Conservation (phyloP, 2,888 invertebrate genomes). For the Salpingus planirostris region DNA sequence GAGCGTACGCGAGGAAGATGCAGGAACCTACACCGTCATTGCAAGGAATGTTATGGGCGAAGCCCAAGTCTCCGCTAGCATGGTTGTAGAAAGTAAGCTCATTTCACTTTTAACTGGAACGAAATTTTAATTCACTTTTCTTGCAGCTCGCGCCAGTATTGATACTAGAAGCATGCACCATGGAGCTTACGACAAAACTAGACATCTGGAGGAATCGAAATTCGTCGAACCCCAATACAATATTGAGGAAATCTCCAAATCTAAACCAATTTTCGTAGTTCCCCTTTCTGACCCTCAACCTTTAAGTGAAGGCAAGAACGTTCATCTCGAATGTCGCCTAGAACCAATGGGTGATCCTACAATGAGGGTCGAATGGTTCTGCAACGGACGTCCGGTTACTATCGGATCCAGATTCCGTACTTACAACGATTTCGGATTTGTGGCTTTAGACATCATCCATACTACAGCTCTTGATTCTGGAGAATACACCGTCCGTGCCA, state of each 20-base stretch:
- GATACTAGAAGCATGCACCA: constrained; percentile 88
- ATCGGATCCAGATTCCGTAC: constrained; percentile 89
- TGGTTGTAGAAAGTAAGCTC: constrained; percentile 81
- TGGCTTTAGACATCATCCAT: constrained; percentile 91
- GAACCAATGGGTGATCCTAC: constrained; percentile 95
- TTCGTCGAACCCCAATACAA: constrained; percentile 82
- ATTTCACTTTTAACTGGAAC: not conserved
- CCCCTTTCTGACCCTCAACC: constrained; percentile 81
- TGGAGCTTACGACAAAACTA: constrained; percentile 77
- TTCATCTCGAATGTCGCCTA: constrained; percentile 83
- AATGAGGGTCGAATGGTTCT: constrained; percentile 93
- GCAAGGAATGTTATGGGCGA: constrained; percentile 88
- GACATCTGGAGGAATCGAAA: constrained; percentile 74
- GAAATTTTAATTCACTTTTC: constrained; percentile 2
- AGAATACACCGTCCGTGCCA: constrained; percentile 89
- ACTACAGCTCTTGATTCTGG: constrained; percentile 91
- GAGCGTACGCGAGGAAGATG: constrained; percentile 85
- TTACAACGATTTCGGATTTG: constrained; percentile 95
- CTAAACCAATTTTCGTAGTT: constrained; percentile 89
- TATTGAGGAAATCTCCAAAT: constrained; percentile 87
- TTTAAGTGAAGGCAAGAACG: constrained; percentile 78
- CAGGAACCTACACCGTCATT: constrained; percentile 87
- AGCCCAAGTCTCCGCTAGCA: constrained; percentile 72
- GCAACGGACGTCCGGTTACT: constrained; percentile 82
- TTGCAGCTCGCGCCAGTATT: constrained; percentile 74